Evolutionary conservation across 1,140 invertebrate species (phyloP).

Genomic region (Zaprionus nigranus): DNA sequence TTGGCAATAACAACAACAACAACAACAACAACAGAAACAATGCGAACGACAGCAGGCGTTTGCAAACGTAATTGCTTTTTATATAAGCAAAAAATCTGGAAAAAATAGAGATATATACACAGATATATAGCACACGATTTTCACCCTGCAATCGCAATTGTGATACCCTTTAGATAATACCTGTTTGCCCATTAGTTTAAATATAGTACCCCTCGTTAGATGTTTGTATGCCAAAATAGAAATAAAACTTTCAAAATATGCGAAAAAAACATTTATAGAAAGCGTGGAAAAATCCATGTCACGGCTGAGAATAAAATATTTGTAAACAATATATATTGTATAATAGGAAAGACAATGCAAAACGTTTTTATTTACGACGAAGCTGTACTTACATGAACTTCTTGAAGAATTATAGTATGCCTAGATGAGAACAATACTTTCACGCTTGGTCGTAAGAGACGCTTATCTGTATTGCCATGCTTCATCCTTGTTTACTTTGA

Average conservation of each 20-base stretch:
- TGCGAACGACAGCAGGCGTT: constrained; percentile 15
- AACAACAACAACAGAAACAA: constrained; percentile 2
- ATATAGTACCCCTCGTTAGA: background rate
- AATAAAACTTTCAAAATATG: background rate
- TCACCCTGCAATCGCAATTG: background rate
- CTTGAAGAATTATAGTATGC: background rate
- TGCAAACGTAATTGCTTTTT: constrained; percentile 22
- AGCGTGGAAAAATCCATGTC: constrained; percentile 4
- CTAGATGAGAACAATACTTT: constrained; percentile 17
- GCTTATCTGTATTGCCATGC: constrained; percentile 1
- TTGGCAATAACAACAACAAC: constrained; percentile 51
- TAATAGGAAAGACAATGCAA: background rate
- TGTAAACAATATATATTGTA: background rate
- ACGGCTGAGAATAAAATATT: background rate
- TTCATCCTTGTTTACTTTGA: constrained; percentile 28
- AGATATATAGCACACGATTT: background rate
- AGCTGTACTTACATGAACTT: constrained; percentile 3
- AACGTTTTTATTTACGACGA: background rate
- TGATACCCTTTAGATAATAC: background rate
- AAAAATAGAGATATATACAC: background rate
- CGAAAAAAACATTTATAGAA: background rate
- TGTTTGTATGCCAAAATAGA: background rate
- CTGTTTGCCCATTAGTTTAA: constrained; percentile 1
- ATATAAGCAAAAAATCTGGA: constrained; percentile 40
- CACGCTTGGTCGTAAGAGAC: background rate